Conservation (phyloP, 2,888 invertebrate species). For the Furcula furcula region DNA sequence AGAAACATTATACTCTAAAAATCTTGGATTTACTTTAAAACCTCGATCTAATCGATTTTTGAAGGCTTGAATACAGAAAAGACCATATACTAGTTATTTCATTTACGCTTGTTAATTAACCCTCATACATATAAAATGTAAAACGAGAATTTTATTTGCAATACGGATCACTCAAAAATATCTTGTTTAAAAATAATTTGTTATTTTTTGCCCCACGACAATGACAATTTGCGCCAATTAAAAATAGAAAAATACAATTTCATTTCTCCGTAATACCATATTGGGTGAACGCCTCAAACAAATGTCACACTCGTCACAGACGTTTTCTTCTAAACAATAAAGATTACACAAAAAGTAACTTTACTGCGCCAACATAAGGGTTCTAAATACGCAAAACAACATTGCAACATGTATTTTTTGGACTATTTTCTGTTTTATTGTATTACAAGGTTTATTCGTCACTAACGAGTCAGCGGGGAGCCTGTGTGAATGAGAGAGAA, state of each 20-base stretch:
- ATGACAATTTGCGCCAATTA: constrained; percentile 66
- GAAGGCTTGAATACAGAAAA: too few species aligned
- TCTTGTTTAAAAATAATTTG: constrained; percentile 42
- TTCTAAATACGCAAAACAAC: constrained; percentile 7
- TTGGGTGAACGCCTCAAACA: constrained; percentile 77
- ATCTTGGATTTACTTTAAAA: too few species aligned
- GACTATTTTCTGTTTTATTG: constrained; percentile 71
- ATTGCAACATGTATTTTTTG: constrained; percentile 58
- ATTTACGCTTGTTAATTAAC: too few species aligned
- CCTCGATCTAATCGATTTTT: too few species aligned
- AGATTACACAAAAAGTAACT: constrained; percentile 20
- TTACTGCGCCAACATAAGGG: constrained; percentile 17
- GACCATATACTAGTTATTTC: too few species aligned
- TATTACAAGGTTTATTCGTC: constrained; percentile 70
- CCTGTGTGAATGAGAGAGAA: constrained; percentile 42
- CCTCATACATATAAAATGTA: not conserved
- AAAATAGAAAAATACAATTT: constrained; percentile 73
- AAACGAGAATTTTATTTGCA: not conserved
- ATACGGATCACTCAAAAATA: constrained; percentile 16
- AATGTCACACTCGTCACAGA: constrained; percentile 59
- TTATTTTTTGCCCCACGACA: constrained; percentile 37
- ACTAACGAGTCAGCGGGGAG: constrained; percentile 74
- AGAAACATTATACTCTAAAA: too few species aligned
- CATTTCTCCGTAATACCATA: constrained; percentile 62
- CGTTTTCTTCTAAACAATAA: constrained; percentile 15